Evolutionary conservation across 1,140 invertebrate genomes (phyloP), one percentile per base, ranked within the genome.

Genomic region (Whitmania pigra): DNA sequence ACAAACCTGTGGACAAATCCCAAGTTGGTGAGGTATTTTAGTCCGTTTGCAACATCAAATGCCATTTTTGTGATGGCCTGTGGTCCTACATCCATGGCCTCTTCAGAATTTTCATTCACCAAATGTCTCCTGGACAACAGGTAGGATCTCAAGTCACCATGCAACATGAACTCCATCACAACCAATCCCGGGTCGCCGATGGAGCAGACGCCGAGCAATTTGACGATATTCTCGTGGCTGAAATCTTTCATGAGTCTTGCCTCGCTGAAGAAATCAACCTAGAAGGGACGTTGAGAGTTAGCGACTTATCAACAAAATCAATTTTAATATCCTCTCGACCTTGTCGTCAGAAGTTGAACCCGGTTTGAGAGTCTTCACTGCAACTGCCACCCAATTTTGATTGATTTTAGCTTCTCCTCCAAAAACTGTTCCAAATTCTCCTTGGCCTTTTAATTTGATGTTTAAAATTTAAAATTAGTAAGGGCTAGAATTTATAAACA

Each of bases 211-310:
- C 80, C 81, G 31, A 81, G 74, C 69, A 82, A 75, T 36, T 79
- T 75, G 22, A 82, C 81, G 67, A 82, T 81, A 72, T 82, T 82
- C 74, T 88, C 88, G 79, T 96, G 92, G 67, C 92, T 88, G 79
- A 95, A 92, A 66, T 88, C 85, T 77, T 94, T 94, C 90, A 96
- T 94, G 25, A 91, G 87, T 78, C 93, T 90, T 0, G 92, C 92
- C 80, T 95, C 93, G 71, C 89, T 89, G 20, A 94, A 83, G 76
- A 94, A 94, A 79, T 94, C 91, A 22, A 92, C 80, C 79, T 84
- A 72, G 31, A 78, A 77, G 57, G 18, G 6, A 63, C 18, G 15
- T 63, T 4, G 4, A n/a, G 29, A 13, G 20, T 63, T 63, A 63
- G 57, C 15, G 20, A 20, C 22, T 13, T n/a, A 63, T 9, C 1